Percentiles rank a stretch among this genome's conserved stretches.
These are phyloP conservation scores for Nansenia antarctica DNA, from an alignment of 2,113 vertebrate species.

Conservation along the genomic window DNA sequence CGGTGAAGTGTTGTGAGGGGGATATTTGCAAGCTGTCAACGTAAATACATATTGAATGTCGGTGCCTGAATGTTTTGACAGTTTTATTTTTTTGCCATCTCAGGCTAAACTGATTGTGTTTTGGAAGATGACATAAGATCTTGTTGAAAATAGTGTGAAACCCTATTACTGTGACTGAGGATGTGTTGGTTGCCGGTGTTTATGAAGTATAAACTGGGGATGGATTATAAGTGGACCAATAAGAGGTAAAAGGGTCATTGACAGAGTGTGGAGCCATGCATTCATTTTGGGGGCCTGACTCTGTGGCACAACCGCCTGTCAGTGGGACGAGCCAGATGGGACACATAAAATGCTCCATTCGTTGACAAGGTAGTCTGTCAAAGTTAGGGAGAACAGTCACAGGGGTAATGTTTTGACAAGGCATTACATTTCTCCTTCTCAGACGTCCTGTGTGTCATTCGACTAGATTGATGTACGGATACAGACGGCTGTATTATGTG, in stretches of 20 bases:
- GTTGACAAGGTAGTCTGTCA: slow-evolving; percentile 75
- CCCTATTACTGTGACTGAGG: background rate
- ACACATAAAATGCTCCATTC: slow-evolving; percentile 65
- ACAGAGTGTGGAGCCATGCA: slow-evolving; percentile 39
- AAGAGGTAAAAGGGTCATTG: slow-evolving; percentile 57
- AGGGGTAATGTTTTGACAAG: slow-evolving; percentile 75
- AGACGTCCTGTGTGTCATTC: slow-evolving; percentile 66
- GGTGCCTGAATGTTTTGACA: background rate
- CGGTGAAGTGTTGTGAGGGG: background rate
- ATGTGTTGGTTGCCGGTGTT: background rate
- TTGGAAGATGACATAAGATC: background rate
- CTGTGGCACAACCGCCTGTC: slow-evolving; percentile 67
- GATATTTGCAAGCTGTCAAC: background rate
- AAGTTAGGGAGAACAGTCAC: slow-evolving; percentile 72
- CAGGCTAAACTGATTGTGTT: background rate
- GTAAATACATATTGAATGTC: background rate
- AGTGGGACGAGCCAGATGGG: slow-evolving; percentile 67
- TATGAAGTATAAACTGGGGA: background rate
- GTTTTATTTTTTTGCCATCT: background rate
- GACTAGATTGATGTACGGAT: slow-evolving; percentile 64
- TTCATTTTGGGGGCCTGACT: slow-evolving; percentile 41
- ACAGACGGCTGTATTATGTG: slow-evolving; percentile 64
- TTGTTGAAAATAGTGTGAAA: background rate
- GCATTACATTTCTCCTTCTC: slow-evolving; percentile 73
- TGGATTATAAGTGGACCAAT: slow-evolving; percentile 42